Base-by-base conservation (phyloP, 2,888 invertebrate genomes). In the Folsomia manolachei region DNA sequence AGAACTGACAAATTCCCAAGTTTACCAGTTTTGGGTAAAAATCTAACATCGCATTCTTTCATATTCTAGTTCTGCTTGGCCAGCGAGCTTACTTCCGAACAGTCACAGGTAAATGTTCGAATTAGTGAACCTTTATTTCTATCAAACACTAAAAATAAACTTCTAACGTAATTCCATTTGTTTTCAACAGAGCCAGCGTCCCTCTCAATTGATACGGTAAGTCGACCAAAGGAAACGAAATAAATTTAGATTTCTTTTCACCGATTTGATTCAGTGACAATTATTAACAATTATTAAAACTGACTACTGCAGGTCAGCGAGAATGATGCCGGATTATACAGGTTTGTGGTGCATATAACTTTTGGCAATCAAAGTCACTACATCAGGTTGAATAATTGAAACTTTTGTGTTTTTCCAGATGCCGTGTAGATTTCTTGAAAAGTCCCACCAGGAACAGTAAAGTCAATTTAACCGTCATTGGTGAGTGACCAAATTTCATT, bases 361-460 rank as follows among this genome's bases (percentile, higher is more conserved):
- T 61, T 61, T 61, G n/a, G 11, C 61, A n/a, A 11, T 11, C 9
- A 61, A 61, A 11, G 61, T 11, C 23, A 9, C n/a, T 19, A n/a
- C n/a, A n/a, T n/a, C n/a, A n/a, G n/a, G n/a, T n/a, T n/a, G n/a
- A n/a, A n/a, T n/a, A n/a, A n/a, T n/a, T n/a, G n/a, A n/a, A n/a
- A n/a, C n/a, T 61, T 61, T n/a, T 61, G 7, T 61, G 9, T 18
- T 11, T 51, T 51, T 51, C 9, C 52, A 79, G 83, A 63, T 84
- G 84, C 77, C 80, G 84, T 66, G 84, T 84, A 39, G 84, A 84
- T 77, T 84, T 84, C 78, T 81, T 82, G 71, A 83, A 82, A 73
- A 83, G 83, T 9, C 83, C 83, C 27, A 84, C 84, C 14, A 81
- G 83, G 69, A 84, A 84, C 75, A 82, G 82, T 21, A 82, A 83